Conservation (phyloP, 2,888 invertebrate genomes). For the Phaonia tiefii region DNA sequence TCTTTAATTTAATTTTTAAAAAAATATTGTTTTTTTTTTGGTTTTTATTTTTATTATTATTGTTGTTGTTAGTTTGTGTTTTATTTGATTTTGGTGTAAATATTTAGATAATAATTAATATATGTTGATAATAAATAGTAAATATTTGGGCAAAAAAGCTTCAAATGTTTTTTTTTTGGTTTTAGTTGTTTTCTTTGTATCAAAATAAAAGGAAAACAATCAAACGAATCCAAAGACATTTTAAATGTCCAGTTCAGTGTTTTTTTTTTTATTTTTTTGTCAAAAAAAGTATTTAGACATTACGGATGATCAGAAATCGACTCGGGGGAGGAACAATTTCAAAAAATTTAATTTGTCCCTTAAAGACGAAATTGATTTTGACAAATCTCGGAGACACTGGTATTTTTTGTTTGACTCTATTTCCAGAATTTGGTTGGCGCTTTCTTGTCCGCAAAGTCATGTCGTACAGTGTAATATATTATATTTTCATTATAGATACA, state of each 20-base stretch:
- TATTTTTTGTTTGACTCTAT: background rate
- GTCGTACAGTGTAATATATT: no score
- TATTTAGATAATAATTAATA: slow-evolving; percentile 26
- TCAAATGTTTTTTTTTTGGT: no score
- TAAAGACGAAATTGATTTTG: no score
- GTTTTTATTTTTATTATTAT: slow-evolving; percentile 22
- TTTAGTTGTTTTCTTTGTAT: slow-evolving; percentile 30
- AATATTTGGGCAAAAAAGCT: slow-evolving; percentile 67
- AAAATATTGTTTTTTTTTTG: slow-evolving; percentile 54
- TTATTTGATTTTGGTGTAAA: slow-evolving; percentile 52
- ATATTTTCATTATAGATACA: no score
- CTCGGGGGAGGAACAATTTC: no score
- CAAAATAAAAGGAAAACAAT: background rate
- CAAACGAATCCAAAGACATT: slow-evolving; percentile 54
- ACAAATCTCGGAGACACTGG: background rate
- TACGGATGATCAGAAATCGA: slow-evolving; percentile 28
- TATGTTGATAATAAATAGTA: slow-evolving; percentile 60
- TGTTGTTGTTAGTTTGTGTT: slow-evolving; percentile 38
- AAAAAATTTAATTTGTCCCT: no score
- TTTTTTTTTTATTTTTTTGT: background rate
- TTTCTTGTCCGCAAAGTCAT: no score
- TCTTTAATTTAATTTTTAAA: slow-evolving; percentile 49
- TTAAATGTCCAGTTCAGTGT: slow-evolving; percentile 51
- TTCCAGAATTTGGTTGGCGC: no score
- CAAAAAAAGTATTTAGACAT: slow-evolving; percentile 28